Base-by-base conservation (phyloP, 2,797 vertebrate genomes). In the Sciurus vulgaris region DNA sequence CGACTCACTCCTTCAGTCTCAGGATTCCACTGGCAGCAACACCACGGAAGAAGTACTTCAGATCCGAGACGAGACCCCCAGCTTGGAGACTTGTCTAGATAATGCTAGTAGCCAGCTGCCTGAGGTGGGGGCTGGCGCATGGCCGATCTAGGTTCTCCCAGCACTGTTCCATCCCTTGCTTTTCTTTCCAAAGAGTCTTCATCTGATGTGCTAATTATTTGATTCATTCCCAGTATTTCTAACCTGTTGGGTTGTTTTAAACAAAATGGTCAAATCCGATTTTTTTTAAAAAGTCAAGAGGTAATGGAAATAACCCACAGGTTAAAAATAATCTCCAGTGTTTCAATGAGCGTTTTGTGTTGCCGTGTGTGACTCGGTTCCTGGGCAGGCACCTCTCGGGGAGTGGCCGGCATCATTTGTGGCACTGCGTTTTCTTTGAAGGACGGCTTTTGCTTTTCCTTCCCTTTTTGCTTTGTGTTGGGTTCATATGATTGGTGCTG, bases 121-220 rank as follows among this genome's bases (percentile, higher is more conserved):
- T 99, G 99, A 99, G 99, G 99, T 99, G 99, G 99, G 99, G 98
- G 99, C 98, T 99, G 99, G 99, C 99, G 99, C 99, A 99, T 99
- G 99, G 99, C 99, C 98, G 98, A 99, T 98, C 97, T 98, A 97
- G 98, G 98, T 90, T 98, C 98, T 87, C 98, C 92, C 98, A 98
- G 97, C 96, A 56, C 90, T 88, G 41, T 93, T 94, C 78, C 79
- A 86, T 88, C 97, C 98, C 96, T 97, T 4, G 93, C 91, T 97
- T 98, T 97, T 97, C 98, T 98, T 96, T 97, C 97, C 79, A 74
- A 92, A 97, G 96, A 96, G 97, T 98, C 98, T 98, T 97, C 95
- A 76, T 96, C 98, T 98, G 95, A 97, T 93, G 92, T 59, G 93
- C 78, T 98, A 96, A 98, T 98, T 96, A 97, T 97, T 97, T 98